phyloP scores from a whole-genome alignment of 2,113 vertebrate genomes.

The Sakesphorus luctuosus region DNA sequence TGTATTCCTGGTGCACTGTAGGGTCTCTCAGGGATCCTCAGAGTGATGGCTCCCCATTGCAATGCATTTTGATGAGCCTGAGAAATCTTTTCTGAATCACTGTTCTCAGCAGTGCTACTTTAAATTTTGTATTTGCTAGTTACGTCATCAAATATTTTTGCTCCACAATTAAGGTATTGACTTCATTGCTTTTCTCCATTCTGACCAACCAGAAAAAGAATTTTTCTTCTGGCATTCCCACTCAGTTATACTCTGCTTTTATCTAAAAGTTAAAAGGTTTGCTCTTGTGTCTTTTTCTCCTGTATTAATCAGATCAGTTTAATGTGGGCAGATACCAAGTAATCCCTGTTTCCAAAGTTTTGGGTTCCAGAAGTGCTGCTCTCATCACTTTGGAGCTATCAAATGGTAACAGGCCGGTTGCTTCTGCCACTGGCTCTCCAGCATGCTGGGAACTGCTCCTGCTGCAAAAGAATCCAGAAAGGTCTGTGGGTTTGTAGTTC shows the following conservation, averaged over 20 bases:
- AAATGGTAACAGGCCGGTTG: not conserved
- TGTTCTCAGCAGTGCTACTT: not conserved
- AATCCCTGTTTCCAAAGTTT: not conserved
- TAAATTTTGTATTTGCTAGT: conserved; percentile 54
- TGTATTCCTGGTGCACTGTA: not conserved
- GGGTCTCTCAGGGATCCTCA: not conserved
- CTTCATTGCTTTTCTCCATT: conserved; percentile 61
- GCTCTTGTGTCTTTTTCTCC: not conserved
- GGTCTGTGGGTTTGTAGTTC: not conserved
- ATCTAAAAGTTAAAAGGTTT: conserved; percentile 28
- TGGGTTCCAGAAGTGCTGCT: not conserved
- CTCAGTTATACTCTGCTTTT: not conserved
- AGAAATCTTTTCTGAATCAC: conserved; percentile 34
- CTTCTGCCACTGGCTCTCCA: not conserved
- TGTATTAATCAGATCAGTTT: not conserved
- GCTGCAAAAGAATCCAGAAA: not conserved
- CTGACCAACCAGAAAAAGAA: conserved; percentile 48
- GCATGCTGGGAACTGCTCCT: not conserved
- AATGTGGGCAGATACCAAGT: not conserved
- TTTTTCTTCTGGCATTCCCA: conserved; percentile 10
- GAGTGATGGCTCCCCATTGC: not conserved
- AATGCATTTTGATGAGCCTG: not conserved
- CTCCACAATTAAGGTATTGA: conserved; percentile 65
- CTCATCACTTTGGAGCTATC: not conserved
- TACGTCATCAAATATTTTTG: conserved; percentile 57